phyloP scores from a whole-genome alignment of 2,888 invertebrate species.

The Leptopilina drosophilae region DNA sequence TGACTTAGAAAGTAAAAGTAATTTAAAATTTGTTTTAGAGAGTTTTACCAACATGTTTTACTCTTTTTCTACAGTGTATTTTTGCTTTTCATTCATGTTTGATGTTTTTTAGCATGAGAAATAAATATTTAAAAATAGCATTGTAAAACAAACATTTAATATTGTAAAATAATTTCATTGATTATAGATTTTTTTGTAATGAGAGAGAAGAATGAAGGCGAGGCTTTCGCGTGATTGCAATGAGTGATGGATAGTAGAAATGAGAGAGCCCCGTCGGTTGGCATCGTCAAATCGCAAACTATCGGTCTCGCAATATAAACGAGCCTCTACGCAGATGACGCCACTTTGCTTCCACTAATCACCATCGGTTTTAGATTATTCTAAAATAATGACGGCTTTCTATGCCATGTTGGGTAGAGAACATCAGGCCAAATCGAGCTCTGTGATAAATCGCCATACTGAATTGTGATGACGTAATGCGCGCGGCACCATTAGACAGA shows the following conservation, averaged over 20 bases:
- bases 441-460: constrained; percentile 68
- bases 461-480: constrained; percentile 57
- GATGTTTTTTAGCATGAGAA: too few species aligned
- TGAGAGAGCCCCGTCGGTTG: constrained; percentile 52
- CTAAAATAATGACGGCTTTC: constrained; percentile 75
- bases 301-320: constrained; percentile 60
- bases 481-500: constrained; percentile 51
- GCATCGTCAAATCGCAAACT: constrained; percentile 52
- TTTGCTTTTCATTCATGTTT: too few species aligned
- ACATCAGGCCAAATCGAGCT: constrained; percentile 50
- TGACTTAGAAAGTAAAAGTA: too few species aligned
- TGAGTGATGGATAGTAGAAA: constrained; percentile 70
- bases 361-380: constrained; percentile 77
- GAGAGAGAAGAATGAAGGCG: constrained; percentile 53
- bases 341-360: constrained; percentile 74
- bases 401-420: constrained; percentile 56
- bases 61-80: too few species aligned
- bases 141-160: too few species aligned
- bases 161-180: constrained; percentile 16
- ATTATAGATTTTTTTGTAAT: constrained; percentile 33
- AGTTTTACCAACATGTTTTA: too few species aligned
- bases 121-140: too few species aligned
- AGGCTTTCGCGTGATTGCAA: constrained; percentile 52
- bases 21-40: too few species aligned
- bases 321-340: constrained; percentile 73